Base-by-base conservation (phyloP, 2,888 invertebrate species). In the Thymelicus acteon region DNA sequence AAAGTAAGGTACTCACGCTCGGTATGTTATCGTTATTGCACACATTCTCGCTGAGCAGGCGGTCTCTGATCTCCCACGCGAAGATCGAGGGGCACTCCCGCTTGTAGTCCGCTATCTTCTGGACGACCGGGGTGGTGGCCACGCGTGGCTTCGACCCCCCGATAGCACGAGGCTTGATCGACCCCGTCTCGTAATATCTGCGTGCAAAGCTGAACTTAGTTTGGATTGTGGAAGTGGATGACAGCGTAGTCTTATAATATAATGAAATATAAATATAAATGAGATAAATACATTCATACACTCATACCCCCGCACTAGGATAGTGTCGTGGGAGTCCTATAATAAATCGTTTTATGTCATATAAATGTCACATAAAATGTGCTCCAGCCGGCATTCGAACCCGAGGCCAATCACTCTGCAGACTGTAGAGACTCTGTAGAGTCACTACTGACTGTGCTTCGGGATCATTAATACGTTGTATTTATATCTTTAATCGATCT, bases 11-110 rank as follows among this genome's bases (percentile, higher is more conserved):
- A 98, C 98, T 98, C 94, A 99, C 99, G 92, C 98, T 98, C 79
- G 99, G 99, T 85, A 99, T 98, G 92, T 98, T 99, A 94, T 99
- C 99, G 93, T 98, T 98, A 93, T 98, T 98, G 95, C 99, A 99
- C 81, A 98, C 97, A 80, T 97, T 98, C 87, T 99, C 99, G 72
- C 97, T 97, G 71, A 99, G 95, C 80, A 99, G 95, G 85, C 98
- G 96, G 86, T 99, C 99, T 67, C 99, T 94, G 87, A 99, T 99
- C 94, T 99, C 99, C 99, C 99, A 99, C 63, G 99, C 99, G 94
- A 99, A 99, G 91, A 99, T 99, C 80, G 98, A 98, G 48, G 99
- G 99, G 90, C 99, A 99, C 90, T 99, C 99, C 67, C 98, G 94
- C 94, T 99, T 99, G 95, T 98, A 99, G 88, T 98, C 97, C 70